Evolutionary conservation across 2,113 vertebrate species (phyloP), one percentile per base, ranked within the genome.

Genomic region (Podilymbus podiceps): DNA sequence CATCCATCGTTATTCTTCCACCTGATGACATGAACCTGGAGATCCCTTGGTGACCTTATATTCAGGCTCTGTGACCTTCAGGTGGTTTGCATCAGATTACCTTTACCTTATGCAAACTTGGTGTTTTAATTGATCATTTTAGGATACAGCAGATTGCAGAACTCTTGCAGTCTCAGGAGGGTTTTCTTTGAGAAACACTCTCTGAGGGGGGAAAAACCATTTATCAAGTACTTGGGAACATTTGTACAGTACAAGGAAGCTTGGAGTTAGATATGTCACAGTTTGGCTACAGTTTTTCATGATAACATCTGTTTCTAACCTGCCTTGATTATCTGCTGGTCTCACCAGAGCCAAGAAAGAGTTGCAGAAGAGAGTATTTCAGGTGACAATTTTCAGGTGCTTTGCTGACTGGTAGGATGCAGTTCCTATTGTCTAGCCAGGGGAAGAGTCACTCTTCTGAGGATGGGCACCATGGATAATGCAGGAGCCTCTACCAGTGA

Each of bases 41-140:
- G 66, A 94, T 49, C 72, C 67, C 53, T 83, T 82, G 58, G 44
- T 91, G 85, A 96, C 81, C 91, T 97, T 96, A 84, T 53, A 93
- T 96, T 87, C 94, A 52, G 78, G 75, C 77, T 96, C 85, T 66
- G 95, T 96, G 94, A 96, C 94, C 94, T 97, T 94, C 96, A 96
- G 84, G 85, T 88, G 79, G 63, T 96, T 96, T 77, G 93, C 81
- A 95, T 88, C 76, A 80, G 92, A 89, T 83, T 80, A 77, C 59
- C 90, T 92, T 94, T 73, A 94, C 87, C 80, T 96, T 92, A 95
- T 89, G 91, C 94, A 96, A 95, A 97, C 73, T 46, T 40, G n/a
- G 69, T 69, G 84, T 85, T 97, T 85, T 83, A 95, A 96, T 31
- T 66, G 86, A 91, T 77, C 81, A 71, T 79, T 91, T 88, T 38